Evolutionary conservation across 2,113 vertebrate genomes (phyloP), one percentile per base, ranked within the genome.

Genomic region (Otocyon megalotis): DNA sequence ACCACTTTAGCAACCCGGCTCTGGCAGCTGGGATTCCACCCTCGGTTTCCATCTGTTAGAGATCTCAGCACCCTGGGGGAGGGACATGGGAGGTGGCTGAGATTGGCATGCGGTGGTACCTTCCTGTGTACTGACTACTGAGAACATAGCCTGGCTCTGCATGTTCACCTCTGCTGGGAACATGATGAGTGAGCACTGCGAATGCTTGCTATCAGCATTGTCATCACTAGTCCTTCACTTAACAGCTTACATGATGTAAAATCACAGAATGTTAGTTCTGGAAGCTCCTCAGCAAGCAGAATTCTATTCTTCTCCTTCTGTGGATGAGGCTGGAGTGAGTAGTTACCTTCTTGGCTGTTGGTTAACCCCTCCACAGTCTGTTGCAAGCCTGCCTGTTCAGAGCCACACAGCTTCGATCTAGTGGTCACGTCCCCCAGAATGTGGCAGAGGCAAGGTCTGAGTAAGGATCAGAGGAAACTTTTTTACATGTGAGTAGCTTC

Each of bases 51-150:
- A 22, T 5, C n/a, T 32, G 37, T 43, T 54, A 54, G 30, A 80
- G 30, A 32, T 80, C 48, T 60, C 50, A 62, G 60, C 2, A 35
- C 7, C 12, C 13, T 1, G 10, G 37, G 8, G n/a, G 22, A 32
- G 48, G 13, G 30, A 24, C 54, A 14, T 10, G 6, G 82, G 9
- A 24, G n/a, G 53, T 35, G 24, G 24, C 30, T 26, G 13, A 14
- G 35, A 48, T 24, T 53, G 22, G 5, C 17, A 16, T 8, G 22
- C 1, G 2, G 22, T 0, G 5, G 43, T 16, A 3, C 20, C 37
- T 50, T 63, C 56, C 15, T 54, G 19, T 63, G 28, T 20, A 48
- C 54, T 54, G 35, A 56, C 76, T 37, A 6, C 56, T 58, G 69
- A 82, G 56, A 14, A 56, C n/a, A 48, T 22, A 43, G 43, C 30